Conservation (phyloP, 2,113 vertebrate species). For the Sorex fumeus region DNA sequence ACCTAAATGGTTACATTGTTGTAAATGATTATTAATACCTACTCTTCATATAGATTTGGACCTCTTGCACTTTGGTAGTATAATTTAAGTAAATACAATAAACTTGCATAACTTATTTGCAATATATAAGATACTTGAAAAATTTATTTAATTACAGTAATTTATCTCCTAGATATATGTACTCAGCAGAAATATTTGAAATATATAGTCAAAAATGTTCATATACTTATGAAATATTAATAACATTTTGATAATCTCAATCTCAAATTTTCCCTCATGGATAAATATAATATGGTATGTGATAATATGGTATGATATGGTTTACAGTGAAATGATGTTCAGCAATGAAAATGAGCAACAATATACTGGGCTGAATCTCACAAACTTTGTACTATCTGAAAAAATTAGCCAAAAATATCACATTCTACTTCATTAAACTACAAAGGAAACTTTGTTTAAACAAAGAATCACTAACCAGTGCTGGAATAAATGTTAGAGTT, state of each 20-base stretch:
- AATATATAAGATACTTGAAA: constrained; percentile 25
- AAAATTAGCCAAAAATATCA: not conserved
- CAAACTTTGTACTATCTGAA: not conserved
- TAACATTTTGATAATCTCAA: not conserved
- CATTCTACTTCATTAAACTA: not conserved
- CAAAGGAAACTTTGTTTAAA: not conserved
- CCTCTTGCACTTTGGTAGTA: not conserved
- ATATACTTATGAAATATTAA: not conserved
- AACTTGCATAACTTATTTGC: not conserved
- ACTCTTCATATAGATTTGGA: not conserved
- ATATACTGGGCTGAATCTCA: not conserved
- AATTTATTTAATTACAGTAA: not conserved
- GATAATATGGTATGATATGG: not conserved
- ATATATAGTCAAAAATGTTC: not conserved
- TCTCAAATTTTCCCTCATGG: not conserved
- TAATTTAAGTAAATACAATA: not conserved
- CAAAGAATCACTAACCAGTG: not conserved
- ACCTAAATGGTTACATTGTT: not conserved
- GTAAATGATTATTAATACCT: not conserved
- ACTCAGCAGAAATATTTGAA: not conserved
- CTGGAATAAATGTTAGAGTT: not conserved
- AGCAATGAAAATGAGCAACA: not conserved
- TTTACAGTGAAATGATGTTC: not conserved
- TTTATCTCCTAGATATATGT: not conserved
- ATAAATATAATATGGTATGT: not conserved